A percentile compares a stretch with the other conserved stretches of the same genome.
phyloP scores from a whole-genome alignment of 2,113 vertebrate species.

The Corythornis cristatus region DNA sequence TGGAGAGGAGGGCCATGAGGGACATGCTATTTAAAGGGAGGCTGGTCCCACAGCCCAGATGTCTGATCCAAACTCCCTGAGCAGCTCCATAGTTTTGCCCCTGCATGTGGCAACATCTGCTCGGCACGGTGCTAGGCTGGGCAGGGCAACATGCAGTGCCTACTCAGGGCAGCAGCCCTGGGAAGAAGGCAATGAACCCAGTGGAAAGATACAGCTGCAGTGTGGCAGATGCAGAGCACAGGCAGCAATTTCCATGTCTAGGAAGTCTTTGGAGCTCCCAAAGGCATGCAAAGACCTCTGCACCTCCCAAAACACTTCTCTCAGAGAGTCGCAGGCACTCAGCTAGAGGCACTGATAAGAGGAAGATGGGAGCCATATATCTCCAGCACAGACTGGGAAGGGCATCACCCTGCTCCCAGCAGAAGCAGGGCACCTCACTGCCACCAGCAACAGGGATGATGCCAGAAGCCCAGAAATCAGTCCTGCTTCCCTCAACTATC shows the following conservation, averaged over 20 bases:
- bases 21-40: not conserved
- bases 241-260: not conserved
- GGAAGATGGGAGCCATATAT: not conserved
- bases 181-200: not conserved
- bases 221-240: not conserved
- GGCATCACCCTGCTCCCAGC: not conserved
- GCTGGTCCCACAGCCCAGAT: not conserved
- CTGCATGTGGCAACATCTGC: not conserved
- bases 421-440: not conserved
- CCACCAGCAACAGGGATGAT: not conserved
- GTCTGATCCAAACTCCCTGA: not conserved
- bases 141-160: not conserved
- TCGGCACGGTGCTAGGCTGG: rapidly evolving
- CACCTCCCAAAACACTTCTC: not conserved
- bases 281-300: not conserved
- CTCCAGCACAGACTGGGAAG: not conserved
- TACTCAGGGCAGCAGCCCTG: not conserved
- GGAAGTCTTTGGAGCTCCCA: not conserved
- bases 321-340: not conserved
- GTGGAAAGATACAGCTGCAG: not conserved
- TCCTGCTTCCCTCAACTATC: not conserved
- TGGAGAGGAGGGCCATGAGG: not conserved
- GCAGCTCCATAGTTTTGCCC: not conserved
- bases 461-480: not conserved
- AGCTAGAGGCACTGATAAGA: not conserved